Evolutionary conservation across 2,888 invertebrate genomes (phyloP).

Genomic region (Drosophila kanekoi): DNA sequence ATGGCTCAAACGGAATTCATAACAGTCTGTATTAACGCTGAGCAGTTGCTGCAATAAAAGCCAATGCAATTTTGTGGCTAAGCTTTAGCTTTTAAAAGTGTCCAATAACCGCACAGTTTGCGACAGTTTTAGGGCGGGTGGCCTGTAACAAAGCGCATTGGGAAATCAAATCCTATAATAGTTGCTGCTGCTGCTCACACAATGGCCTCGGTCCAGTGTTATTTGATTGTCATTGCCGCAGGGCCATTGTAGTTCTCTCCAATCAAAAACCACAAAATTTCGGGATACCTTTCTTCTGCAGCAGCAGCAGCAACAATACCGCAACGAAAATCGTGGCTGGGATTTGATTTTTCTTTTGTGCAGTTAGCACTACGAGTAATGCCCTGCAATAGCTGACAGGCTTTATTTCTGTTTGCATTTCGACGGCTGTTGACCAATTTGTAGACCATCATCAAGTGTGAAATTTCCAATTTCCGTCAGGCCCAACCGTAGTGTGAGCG

Average conservation of each 20-base stretch:
- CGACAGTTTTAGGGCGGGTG: conserved; percentile 34
- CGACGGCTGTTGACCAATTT: conserved; percentile 76
- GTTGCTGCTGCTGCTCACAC: conserved; percentile 13
- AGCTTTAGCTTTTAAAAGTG: conserved; percentile 24
- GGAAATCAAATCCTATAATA: conserved; percentile 66
- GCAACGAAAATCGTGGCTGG: conserved; percentile 26
- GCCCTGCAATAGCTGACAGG: conserved; percentile 62
- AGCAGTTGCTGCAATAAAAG: conserved; percentile 10
- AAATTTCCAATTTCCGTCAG: conserved; percentile 86
- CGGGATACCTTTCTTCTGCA: conserved; percentile 56
- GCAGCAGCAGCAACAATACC: not conserved
- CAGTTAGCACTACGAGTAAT: conserved; percentile 63
- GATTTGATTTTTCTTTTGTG: conserved; percentile 74
- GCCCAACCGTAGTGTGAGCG: not conserved
- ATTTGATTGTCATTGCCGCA: conserved; percentile 62
- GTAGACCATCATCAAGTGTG: conserved; percentile 82
- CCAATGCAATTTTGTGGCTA: conserved; percentile 8
- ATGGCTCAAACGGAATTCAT: conserved; percentile 22
- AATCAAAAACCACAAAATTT: conserved; percentile 70
- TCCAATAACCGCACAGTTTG: conserved; percentile 34
- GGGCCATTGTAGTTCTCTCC: conserved; percentile 39
- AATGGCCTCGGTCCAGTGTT: conserved; percentile 33
- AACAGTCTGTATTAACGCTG: conserved; percentile 33
- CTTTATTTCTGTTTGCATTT: conserved; percentile 60
- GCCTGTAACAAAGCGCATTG: conserved; percentile 51